These are phyloP conservation scores for Tachina lurida DNA, from an alignment of 2,888 invertebrate genomes.

Conservation along the genomic window DNA sequence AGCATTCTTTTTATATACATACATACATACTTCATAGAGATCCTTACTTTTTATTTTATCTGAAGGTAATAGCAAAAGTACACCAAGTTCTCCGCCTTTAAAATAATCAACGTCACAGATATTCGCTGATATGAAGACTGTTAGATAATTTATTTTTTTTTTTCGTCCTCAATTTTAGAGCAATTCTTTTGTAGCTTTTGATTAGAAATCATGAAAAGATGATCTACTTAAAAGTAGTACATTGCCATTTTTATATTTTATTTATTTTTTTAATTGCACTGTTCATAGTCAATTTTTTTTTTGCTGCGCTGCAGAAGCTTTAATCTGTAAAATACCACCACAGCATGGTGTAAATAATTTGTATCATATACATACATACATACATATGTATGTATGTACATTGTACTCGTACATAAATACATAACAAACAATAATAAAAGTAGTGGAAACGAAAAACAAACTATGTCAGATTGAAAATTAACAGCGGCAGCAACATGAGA, in stretches of 20 bases:
- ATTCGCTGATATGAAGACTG: neutral
- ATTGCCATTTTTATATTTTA: conserved; percentile 23
- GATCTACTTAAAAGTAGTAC: conserved; percentile 46
- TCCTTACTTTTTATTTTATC: too few species aligned
- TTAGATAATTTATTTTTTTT: neutral
- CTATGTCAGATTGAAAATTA: conserved; percentile 75
- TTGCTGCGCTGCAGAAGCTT: conserved; percentile 16
- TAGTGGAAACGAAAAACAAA: conserved; percentile 66
- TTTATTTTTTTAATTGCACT: conserved; percentile 2
- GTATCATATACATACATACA: conserved; percentile 12
- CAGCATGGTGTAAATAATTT: conserved; percentile 48
- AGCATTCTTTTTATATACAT: too few species aligned
- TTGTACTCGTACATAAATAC: too few species aligned
- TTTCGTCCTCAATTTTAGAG: neutral
- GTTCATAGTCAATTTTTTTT: neutral
- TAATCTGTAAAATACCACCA: conserved; percentile 43
- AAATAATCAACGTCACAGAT: neutral
- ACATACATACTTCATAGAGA: too few species aligned
- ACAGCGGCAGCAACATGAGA: conserved; percentile 50
- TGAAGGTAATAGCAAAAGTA: too few species aligned
- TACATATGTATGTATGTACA: too few species aligned
- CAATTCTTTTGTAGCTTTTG: conserved; percentile 8
- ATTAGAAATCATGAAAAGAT: conserved; percentile 31
- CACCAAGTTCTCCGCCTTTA: neutral
- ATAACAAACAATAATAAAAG: neutral